Conservation (phyloP, 2,113 vertebrate genomes). For the Gulo gulo region DNA sequence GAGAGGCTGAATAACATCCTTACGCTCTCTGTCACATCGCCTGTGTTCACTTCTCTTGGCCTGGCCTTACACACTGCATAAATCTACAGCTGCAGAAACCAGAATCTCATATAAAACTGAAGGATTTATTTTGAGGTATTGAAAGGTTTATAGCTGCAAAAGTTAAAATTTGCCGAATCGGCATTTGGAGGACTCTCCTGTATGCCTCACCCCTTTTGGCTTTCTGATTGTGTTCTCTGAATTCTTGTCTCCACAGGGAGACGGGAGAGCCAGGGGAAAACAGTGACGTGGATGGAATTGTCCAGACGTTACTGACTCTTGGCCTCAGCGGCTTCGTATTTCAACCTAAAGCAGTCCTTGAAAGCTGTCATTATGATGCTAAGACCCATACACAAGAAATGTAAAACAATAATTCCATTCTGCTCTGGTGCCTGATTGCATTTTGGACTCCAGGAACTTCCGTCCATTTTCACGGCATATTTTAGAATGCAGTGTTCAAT, state of each 20-base stretch:
- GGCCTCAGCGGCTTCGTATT: conserved; percentile 16
- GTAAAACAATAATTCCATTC: neutral
- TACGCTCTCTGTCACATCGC: conserved; percentile 46
- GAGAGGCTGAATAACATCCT: conserved; percentile 48
- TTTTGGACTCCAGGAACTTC: neutral
- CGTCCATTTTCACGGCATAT: neutral
- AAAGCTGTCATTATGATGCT: neutral
- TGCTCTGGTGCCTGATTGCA: neutral
- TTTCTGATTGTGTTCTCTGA: neutral
- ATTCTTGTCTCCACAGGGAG: conserved; percentile 44
- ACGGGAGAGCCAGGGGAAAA: neutral
- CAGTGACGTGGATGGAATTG: neutral
- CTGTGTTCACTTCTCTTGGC: conserved; percentile 65
- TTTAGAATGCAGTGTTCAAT: neutral
- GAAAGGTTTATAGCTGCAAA: conserved; percentile 81
- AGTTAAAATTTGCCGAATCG: conserved; percentile 65
- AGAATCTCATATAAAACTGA: conserved; percentile 72
- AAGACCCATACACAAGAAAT: neutral
- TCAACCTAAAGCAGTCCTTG: neutral
- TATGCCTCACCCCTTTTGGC: neutral
- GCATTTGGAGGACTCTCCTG: conserved; percentile 57
- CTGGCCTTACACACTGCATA: conserved; percentile 55
- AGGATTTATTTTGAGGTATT: conserved; percentile 81
- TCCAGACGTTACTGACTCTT: conserved; percentile 5
- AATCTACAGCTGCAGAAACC: conserved; percentile 76